Conservation (phyloP, 1,140 invertebrate species). For the Caligus rogercresseyi region DNA sequence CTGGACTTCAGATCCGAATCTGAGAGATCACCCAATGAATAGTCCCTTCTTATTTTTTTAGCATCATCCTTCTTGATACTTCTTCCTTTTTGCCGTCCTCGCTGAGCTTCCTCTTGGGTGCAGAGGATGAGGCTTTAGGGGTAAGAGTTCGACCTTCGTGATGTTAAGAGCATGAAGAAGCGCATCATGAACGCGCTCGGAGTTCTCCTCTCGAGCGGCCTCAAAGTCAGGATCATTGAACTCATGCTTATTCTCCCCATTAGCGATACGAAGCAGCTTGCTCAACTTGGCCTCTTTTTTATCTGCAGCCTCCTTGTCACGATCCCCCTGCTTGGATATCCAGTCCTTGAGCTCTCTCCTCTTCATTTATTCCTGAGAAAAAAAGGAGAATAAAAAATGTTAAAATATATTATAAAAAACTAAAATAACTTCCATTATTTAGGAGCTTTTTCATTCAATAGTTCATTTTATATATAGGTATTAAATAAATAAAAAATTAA, state of each 20-base stretch:
- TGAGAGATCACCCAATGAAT: conserved; percentile 12
- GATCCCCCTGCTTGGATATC: conserved; percentile 32
- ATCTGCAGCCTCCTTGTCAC: conserved; percentile 31
- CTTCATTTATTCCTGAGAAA: conserved; percentile 40
- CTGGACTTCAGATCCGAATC: background rate
- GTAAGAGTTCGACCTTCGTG: background rate
- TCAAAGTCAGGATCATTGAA: conserved; percentile 29
- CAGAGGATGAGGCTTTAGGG: background rate
- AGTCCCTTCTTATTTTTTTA: conserved; percentile 5
- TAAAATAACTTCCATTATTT: no score
- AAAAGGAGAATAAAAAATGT: background rate
- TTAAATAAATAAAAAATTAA: no score
- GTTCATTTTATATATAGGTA: no score
- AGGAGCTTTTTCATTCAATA: no score
- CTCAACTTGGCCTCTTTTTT: conserved; percentile 30
- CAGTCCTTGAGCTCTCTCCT: conserved; percentile 38
- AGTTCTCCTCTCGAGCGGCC: background rate
- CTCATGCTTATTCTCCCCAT: conserved; percentile 26
- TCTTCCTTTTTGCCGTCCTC: background rate
- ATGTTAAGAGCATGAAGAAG: background rate
- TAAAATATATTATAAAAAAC: no score
- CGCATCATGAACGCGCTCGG: conserved; percentile 15
- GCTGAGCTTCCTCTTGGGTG: background rate
- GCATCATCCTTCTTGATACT: background rate
- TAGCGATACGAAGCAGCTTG: conserved; percentile 22